Evolutionary conservation across 2,797 vertebrate species (phyloP).

Genomic region (Xiphophorus birchmanni): DNA sequence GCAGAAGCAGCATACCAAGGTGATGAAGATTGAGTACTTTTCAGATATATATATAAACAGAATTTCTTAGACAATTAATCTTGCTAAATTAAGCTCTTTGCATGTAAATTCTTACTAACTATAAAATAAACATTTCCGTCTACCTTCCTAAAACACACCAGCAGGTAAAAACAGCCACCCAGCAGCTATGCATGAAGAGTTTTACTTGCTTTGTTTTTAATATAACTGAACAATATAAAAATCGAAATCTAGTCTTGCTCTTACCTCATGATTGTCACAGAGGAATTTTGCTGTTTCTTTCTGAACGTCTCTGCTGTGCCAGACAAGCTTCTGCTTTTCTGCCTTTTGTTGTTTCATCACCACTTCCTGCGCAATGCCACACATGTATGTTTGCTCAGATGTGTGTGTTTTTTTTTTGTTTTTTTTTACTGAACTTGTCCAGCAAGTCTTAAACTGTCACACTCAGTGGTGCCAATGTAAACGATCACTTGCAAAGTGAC

Average conservation of each 20-base stretch:
- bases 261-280: slow-evolving; percentile 55
- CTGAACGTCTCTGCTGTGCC: slow-evolving; percentile 40
- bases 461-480: not conserved
- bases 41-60: not conserved
- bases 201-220: not conserved
- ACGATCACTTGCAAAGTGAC: not conserved
- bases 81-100: not conserved
- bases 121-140: not conserved
- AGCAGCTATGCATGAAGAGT: not conserved
- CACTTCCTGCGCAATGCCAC: slow-evolving; percentile 78
- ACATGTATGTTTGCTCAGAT: slow-evolving; percentile 15
- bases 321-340: slow-evolving; percentile 80
- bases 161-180: not conserved
- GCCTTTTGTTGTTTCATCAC: slow-evolving; percentile 68
- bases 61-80: not conserved
- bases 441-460: not conserved
- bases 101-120: not conserved
- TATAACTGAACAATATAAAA: slow-evolving; percentile 4
- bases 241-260: slow-evolving; percentile 6
- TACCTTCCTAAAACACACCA: not conserved
- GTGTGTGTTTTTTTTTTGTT: not conserved
- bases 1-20: not conserved
- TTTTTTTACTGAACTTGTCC: not conserved
- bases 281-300: slow-evolving; percentile 22
- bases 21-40: not conserved